Evolutionary conservation across 2,888 invertebrate genomes (phyloP).

Genomic region (Cheilosia variabilis): DNA sequence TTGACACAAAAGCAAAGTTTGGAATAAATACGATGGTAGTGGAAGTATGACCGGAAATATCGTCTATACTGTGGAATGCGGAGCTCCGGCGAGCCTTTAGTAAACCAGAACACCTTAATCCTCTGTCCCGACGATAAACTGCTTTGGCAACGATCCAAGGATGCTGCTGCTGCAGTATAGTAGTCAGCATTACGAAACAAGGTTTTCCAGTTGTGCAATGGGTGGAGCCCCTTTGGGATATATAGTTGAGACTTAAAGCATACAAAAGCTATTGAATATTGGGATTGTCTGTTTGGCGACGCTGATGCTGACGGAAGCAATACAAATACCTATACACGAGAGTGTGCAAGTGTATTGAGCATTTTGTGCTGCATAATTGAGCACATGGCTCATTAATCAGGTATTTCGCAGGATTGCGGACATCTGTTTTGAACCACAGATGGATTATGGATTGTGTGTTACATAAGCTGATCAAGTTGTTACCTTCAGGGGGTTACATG

Average conservation of each 20-base stretch:
- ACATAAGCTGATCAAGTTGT: slow-evolving; percentile 32
- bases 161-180: slow-evolving; percentile 51
- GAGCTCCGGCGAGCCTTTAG: slow-evolving; percentile 53
- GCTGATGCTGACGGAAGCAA: slow-evolving; percentile 34
- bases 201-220: slow-evolving; percentile 20
- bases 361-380: slow-evolving; percentile 65
- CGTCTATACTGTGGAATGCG: not conserved
- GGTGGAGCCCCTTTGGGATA: slow-evolving; percentile 38
- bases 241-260: slow-evolving; percentile 47
- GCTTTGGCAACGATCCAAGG: slow-evolving; percentile 69
- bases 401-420: slow-evolving; percentile 53
- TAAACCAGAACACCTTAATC: slow-evolving; percentile 67
- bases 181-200: slow-evolving; percentile 38
- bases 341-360: not conserved
- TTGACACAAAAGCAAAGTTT: not conserved
- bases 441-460: slow-evolving; percentile 48
- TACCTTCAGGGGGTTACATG: slow-evolving; percentile 26
- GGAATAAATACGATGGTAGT: not conserved
- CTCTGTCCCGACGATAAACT: slow-evolving; percentile 69
- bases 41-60: slow-evolving; percentile 26
- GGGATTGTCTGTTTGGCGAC: slow-evolving; percentile 34
- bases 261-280: slow-evolving; percentile 52
- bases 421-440: slow-evolving; percentile 57
- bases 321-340: slow-evolving; percentile 8
- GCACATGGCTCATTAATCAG: slow-evolving; percentile 58